Evolutionary conservation across 1,140 invertebrate species (phyloP).

Genomic region (Drosophila ananassae): DNA sequence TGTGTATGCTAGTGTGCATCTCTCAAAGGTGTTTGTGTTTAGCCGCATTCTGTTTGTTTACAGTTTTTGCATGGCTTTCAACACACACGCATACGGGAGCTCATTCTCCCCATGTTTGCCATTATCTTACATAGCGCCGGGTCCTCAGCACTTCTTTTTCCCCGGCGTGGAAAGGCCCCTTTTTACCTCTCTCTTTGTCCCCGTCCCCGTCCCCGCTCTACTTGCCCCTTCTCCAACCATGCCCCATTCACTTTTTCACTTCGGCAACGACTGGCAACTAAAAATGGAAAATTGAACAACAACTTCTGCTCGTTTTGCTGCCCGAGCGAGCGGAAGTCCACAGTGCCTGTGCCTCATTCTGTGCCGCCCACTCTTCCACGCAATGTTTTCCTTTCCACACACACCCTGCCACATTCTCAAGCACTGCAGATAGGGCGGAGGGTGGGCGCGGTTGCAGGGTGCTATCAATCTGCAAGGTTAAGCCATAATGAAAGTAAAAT

Average conservation of each 20-base stretch:
- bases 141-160: conserved; percentile 43
- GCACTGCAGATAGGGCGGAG: not conserved
- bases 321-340: conserved; percentile 75
- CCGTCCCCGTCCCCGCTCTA: not conserved
- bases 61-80: conserved; percentile 79
- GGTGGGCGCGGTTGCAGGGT: conserved; percentile 9
- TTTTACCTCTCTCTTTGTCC: conserved; percentile 7
- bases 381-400: conserved; percentile 68
- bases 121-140: conserved; percentile 68
- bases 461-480: conserved; percentile 78
- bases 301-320: conserved; percentile 82
- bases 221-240: conserved; percentile 2
- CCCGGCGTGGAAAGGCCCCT: conserved; percentile 15
- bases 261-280: conserved; percentile 59
- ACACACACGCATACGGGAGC: conserved; percentile 37
- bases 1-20: conserved; percentile 42
- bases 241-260: conserved; percentile 2
- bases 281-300: conserved; percentile 82
- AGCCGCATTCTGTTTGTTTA: conserved; percentile 76
- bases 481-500: conserved; percentile 81
- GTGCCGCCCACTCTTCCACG: conserved; percentile 38
- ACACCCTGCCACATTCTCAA: conserved; percentile 14
- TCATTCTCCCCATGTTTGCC: conserved; percentile 58
- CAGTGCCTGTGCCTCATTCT: conserved; percentile 9
- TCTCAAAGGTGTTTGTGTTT: conserved; percentile 79